Conservation (phyloP, 2,888 invertebrate species). For the Cryptocephalus moraei region DNA sequence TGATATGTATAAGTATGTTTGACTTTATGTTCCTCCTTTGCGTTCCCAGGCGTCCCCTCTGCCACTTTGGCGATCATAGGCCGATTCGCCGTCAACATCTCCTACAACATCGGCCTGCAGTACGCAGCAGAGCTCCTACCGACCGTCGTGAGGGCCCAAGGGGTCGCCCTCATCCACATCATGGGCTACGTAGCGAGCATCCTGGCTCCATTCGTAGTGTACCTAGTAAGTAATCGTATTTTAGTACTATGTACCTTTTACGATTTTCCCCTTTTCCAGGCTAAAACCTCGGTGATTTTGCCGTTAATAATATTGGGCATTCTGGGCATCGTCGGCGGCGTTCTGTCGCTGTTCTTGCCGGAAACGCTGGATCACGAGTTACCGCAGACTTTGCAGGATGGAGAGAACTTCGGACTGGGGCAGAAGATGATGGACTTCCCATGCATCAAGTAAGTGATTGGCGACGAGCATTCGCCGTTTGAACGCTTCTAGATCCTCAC, state of each 20-base stretch:
- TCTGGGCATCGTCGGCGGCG: constrained; percentile 63
- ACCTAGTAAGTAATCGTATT: constrained; percentile 49
- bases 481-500: too few relatives aligned
- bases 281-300: constrained; percentile 57
- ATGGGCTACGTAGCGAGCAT: constrained; percentile 82
- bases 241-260: not conserved
- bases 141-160: constrained; percentile 79
- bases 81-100: constrained; percentile 77
- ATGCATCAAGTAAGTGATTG: constrained; percentile 56
- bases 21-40: not conserved
- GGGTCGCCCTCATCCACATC: constrained; percentile 76
- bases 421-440: constrained; percentile 78
- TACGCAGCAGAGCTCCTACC: constrained; percentile 82
- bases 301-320: constrained; percentile 71
- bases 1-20: not conserved
- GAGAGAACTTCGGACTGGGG: constrained; percentile 72
- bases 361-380: constrained; percentile 79
- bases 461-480: too few relatives aligned
- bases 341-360: constrained; percentile 68
- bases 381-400: constrained; percentile 78
- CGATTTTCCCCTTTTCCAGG: constrained; percentile 38
- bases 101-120: constrained; percentile 82
- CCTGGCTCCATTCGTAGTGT: constrained; percentile 75
- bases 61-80: constrained; percentile 73
- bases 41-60: constrained; percentile 53